Percentiles rank a stretch among this genome's conserved stretches.
phyloP scores from a whole-genome alignment of 2,888 invertebrate genomes.

The Erebia aethiops region DNA sequence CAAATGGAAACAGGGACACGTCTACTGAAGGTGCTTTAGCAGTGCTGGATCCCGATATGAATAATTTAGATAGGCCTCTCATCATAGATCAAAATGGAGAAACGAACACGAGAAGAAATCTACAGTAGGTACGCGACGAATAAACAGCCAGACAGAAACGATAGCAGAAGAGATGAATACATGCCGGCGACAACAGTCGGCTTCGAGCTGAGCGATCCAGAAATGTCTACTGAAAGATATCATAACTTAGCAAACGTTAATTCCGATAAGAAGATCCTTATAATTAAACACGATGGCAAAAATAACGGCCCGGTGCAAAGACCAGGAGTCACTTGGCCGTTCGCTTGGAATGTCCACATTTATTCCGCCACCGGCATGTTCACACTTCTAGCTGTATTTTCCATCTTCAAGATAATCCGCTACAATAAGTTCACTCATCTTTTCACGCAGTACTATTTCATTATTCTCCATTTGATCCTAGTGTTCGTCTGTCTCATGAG shows the following conservation, averaged over 20 bases:
- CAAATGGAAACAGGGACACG: slow-evolving; percentile 58
- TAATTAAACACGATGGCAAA: slow-evolving; percentile 65
- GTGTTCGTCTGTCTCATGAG: slow-evolving; percentile 91
- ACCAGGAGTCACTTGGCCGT: slow-evolving; percentile 87
- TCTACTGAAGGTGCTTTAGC: slow-evolving; percentile 79
- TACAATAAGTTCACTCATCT: slow-evolving; percentile 94
- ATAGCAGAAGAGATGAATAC: slow-evolving; percentile 67
- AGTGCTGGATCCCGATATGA: slow-evolving; percentile 79
- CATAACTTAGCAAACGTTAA: slow-evolving; percentile 85
- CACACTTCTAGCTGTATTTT: slow-evolving; percentile 91
- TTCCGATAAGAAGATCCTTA: slow-evolving; percentile 72
- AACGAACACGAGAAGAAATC: slow-evolving; percentile 77
- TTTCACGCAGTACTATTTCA: slow-evolving; percentile 93
- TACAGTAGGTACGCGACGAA: slow-evolving; percentile 77
- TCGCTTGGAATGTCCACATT: slow-evolving; percentile 96
- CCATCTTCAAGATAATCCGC: slow-evolving; percentile 92
- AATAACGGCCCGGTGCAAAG: slow-evolving; percentile 69
- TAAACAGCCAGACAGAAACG: slow-evolving; percentile 58
- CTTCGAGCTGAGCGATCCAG: slow-evolving; percentile 74
- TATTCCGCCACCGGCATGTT: slow-evolving; percentile 94
- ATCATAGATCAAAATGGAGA: slow-evolving; percentile 78
- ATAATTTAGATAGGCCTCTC: slow-evolving; percentile 77
- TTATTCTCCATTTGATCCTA: slow-evolving; percentile 91
- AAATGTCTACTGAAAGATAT: slow-evolving; percentile 81
- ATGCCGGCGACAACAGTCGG: slow-evolving; percentile 75